phyloP scores from a whole-genome alignment of 2,797 vertebrate species.

The Eutrigla gurnardus region DNA sequence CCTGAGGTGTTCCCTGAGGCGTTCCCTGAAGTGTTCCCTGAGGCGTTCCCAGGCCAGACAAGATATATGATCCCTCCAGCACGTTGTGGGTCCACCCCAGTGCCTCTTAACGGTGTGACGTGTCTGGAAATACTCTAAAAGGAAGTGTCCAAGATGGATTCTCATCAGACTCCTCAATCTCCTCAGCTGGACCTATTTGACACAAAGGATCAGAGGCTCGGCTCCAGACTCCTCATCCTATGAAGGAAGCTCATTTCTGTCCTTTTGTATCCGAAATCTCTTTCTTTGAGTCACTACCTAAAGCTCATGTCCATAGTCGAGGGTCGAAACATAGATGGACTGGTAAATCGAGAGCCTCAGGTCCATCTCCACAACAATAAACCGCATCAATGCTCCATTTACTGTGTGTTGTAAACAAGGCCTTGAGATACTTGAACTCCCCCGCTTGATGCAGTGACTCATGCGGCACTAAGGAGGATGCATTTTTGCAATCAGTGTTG shows the following conservation, averaged over 20 bases:
- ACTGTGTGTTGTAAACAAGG: no score
- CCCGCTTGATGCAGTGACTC: background rate
- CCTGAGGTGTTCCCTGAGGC: background rate
- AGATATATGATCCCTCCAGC: background rate
- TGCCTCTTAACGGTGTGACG: background rate
- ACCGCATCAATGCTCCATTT: no score
- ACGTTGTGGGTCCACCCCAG: background rate
- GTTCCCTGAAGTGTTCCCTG: background rate
- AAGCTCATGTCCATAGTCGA: background rate
- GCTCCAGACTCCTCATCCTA: background rate
- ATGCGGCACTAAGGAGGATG: background rate
- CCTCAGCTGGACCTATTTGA: background rate
- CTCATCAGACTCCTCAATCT: background rate
- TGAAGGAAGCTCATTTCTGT: background rate
- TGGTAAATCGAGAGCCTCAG: background rate
- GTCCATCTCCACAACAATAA: background rate
- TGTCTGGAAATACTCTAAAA: background rate
- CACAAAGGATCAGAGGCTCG: background rate
- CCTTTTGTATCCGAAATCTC: background rate
- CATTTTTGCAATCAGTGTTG: no score
- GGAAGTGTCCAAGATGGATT: background rate
- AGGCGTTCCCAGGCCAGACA: background rate
- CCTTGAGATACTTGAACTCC: background rate
- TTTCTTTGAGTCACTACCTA: background rate
- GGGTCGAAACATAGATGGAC: background rate